phyloP scores from a whole-genome alignment of 1,140 invertebrate genomes.

The Zelostemma sp. region DNA sequence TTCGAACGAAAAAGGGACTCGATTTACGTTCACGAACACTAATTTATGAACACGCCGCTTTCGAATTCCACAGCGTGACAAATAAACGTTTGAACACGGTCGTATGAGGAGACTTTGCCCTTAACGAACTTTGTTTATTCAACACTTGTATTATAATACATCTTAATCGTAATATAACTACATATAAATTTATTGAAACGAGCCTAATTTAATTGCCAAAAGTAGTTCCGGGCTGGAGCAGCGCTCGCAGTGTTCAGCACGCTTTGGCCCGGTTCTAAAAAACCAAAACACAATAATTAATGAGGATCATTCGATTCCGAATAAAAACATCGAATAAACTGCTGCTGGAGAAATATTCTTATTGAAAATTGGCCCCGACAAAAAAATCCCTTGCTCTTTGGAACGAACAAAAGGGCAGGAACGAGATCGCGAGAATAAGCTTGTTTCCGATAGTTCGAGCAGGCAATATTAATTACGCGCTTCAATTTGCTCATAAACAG shows the following conservation, averaged over 20 bases:
- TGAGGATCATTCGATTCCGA: too few species aligned
- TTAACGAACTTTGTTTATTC: slow-evolving; percentile 62
- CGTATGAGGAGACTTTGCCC: slow-evolving; percentile 25
- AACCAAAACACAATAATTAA: slow-evolving; percentile 23
- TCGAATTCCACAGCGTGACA: background rate
- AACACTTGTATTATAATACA: slow-evolving; percentile 64
- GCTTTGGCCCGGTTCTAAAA: slow-evolving; percentile 55
- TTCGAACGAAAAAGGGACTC: too few species aligned
- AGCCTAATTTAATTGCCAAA: slow-evolving; percentile 64
- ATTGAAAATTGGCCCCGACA: background rate
- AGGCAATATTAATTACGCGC: slow-evolving; percentile 51
- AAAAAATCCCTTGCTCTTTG: background rate
- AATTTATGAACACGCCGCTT: too few species aligned
- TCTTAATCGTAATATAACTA: slow-evolving; percentile 62
- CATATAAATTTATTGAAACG: slow-evolving; percentile 69
- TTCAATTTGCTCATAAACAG: slow-evolving; percentile 8
- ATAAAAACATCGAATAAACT: background rate
- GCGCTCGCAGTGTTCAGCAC: slow-evolving; percentile 45
- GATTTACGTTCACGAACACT: too few species aligned
- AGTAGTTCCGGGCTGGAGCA: slow-evolving; percentile 57
- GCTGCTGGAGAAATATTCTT: background rate
- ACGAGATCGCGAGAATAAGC: background rate
- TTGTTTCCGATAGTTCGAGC: slow-evolving; percentile 39
- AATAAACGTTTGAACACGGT: background rate
- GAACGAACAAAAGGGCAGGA: background rate